Base-by-base conservation (phyloP, 2,797 vertebrate species). In the Trachurus trachurus region DNA sequence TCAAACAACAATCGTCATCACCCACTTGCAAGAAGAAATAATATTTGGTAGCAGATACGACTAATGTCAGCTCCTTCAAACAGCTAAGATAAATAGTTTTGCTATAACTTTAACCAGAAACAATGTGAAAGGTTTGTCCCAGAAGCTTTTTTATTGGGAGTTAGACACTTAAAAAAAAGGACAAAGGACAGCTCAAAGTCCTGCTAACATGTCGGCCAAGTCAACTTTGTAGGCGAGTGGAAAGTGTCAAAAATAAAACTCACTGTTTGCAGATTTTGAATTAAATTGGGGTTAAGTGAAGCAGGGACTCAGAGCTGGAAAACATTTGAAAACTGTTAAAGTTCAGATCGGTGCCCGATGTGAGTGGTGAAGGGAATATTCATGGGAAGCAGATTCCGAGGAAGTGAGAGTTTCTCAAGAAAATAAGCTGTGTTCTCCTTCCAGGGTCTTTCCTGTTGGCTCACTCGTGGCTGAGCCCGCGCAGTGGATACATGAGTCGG, bases 361-460 rank as follows among this genome's bases (percentile, higher is more conserved):
- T 1, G 9, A 45, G 53, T 15, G 1, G 9, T 44, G 45, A 63
- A 13, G 34, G 56, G 66, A 88, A 80, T 11, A 49, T 50, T 80
- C 26, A 72, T 50, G 40, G 45, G 10, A 39, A 70, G 11, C 45
- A 53, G 54, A 74, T 66, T 80, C 31, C 6, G 4, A 80, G 76
- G 80, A 90, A 76, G 67, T 29, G 26, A 50, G 39, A 62, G 16
- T 45, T 76, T 74, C 29, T 12, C 29, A 15, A 52, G 29, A 80
- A 76, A 75, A 82, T 61, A 31, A 6, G 1, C 81, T 50, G 0
- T 73, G 40, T 78, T 76, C 49, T 81, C 34, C 50, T 58, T 78
- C 22, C 94, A 99, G 98, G 98, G 71, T 97, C 95, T 80, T 99
- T 96, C 87, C 89, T 99, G 87, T 69, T 99, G 94, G 96, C 97